Evolutionary conservation across 1,140 invertebrate genomes (phyloP), one percentile per base, ranked within the genome.

Genomic region (Apis dorsata): DNA sequence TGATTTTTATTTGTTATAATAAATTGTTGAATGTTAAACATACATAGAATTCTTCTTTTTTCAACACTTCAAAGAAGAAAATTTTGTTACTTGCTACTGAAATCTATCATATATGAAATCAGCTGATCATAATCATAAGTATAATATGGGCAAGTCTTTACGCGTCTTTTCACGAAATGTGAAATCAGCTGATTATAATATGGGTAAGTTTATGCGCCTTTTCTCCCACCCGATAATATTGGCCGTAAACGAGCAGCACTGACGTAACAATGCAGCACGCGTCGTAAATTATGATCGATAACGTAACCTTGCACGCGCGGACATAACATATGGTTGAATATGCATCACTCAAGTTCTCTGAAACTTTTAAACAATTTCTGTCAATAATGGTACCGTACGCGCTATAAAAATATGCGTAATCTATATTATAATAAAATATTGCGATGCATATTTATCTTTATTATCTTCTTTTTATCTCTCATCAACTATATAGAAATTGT

Each of bases 221-320:
- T 21, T 59, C 72, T 81, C 79, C 85, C 76, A 88, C 86, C 84
- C 83, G 82, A 83, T 81, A 84, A 89, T 86, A 86, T 90, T 86
- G 79, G 85, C 86, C 81, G 90, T 90, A 87, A 91, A 89, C 90
- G 86, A 88, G 90, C 84, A 78, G 74, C 84, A 75, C 63, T 91
- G 91, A 92, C 91, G 91, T 92, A 92, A 92, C 88, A 89, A 89
- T 87, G 83, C 88, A 85, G 89, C 86, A 85, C 90, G 88, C 87
- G 90, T 90, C 86, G 91, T 91, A 92, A 91, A 92, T 92, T 91
- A 91, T 88, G 91, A 92, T 92, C 92, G 91, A 92, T 92, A 92
- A 91, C 88, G 91, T 89, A 91, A 92, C 92, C 92, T 92, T 92
- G 92, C 85, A 80, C 88, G 81, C 73, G 86, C 85, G 12, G 21